A percentile compares a stretch with the other conserved stretches of the same genome.
Evolutionary conservation across 2,113 vertebrate genomes (phyloP).

Genomic region (Eurystomus gularis): DNA sequence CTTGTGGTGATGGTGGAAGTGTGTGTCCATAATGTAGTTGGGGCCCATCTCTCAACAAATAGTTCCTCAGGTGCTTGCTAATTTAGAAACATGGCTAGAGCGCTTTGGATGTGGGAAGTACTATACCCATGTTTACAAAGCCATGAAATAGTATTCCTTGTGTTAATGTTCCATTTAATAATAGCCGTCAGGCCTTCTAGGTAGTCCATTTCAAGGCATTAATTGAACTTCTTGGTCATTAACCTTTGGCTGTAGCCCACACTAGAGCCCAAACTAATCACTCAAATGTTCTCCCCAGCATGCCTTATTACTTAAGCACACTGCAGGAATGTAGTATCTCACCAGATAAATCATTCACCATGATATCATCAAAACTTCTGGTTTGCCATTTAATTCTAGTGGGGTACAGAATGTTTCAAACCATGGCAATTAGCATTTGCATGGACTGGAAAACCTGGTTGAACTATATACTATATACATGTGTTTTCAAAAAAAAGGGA

Average conservation of each 20-base stretch:
- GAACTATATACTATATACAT: background rate
- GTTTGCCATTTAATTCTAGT: conserved; percentile 12
- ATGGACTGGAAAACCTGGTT: background rate
- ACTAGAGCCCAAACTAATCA: conserved; percentile 31
- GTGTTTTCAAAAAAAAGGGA: background rate
- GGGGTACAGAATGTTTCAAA: conserved; percentile 51
- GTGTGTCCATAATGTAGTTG: background rate
- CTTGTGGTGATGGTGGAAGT: background rate
- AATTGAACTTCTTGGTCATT: conserved; percentile 54
- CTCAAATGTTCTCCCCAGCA: background rate
- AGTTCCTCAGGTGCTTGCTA: background rate
- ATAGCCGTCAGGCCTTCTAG: conserved; percentile 8
- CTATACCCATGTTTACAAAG: background rate
- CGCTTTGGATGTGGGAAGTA: background rate
- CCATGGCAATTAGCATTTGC: conserved; percentile 24
- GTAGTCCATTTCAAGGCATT: conserved; percentile 52
- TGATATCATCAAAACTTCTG: conserved; percentile 15
- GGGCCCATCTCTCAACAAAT: background rate
- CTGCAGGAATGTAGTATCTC: conserved; percentile 17
- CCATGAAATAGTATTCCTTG: conserved; percentile 21
- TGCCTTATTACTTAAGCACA: background rate
- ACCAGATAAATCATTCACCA: conserved; percentile 52
- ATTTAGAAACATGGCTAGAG: background rate
- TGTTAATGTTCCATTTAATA: conserved; percentile 48
- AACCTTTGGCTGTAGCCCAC: conserved; percentile 23